phyloP scores from a whole-genome alignment of 2,797 vertebrate species.

The Mionectes olivaceus region DNA sequence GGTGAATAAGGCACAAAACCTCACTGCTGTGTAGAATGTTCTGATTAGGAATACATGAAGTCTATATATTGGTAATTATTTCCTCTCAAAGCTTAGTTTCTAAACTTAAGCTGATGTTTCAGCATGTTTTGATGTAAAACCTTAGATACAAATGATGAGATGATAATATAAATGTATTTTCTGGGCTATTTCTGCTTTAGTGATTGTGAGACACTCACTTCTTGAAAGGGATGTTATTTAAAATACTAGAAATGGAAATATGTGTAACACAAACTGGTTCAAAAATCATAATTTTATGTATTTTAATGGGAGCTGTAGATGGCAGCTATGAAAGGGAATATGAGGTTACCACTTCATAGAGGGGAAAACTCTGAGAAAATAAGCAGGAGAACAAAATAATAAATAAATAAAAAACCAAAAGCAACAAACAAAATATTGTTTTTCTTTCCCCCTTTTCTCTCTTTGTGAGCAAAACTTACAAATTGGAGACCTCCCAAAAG shows the following conservation, averaged over 20 bases:
- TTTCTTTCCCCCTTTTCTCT: not conserved
- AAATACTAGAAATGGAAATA: not conserved
- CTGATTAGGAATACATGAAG: not conserved
- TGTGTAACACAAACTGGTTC: not conserved
- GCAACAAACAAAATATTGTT: not conserved
- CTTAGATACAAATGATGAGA: not conserved
- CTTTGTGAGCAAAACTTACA: not conserved
- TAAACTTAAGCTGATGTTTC: not conserved
- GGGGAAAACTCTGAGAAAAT: not conserved
- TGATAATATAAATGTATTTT: not conserved
- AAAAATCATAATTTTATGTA: not conserved
- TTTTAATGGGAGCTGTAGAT: not conserved
- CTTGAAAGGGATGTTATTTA: not conserved
- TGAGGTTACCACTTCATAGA: not conserved
- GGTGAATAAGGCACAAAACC: not conserved
- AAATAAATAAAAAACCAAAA: not conserved
- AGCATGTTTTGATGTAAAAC: not conserved
- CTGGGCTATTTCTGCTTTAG: not conserved
- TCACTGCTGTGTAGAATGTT: not conserved
- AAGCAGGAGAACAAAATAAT: not conserved
- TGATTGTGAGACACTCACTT: not conserved
- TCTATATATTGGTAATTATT: not conserved
- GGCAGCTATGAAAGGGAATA: not conserved
- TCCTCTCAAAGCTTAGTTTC: not conserved
- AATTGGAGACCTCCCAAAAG: not conserved